Percentiles rank a stretch among this genome's conserved stretches.
phyloP scores from a whole-genome alignment of 1,140 invertebrate genomes.

The Drosophila biarmipes region DNA sequence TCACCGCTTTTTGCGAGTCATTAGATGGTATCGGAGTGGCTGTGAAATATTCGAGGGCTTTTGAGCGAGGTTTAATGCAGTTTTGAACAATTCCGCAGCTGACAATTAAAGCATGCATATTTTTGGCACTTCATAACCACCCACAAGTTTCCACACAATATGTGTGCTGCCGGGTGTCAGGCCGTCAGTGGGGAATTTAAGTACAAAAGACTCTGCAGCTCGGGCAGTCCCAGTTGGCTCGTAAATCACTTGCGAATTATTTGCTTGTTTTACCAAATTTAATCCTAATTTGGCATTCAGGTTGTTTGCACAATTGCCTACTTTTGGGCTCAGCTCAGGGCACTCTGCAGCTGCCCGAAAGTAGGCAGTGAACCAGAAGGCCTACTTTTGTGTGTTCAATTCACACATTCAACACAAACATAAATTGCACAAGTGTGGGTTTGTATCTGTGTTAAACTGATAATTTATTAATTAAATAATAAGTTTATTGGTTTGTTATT shows the following conservation, averaged over 20 bases:
- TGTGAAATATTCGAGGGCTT: constrained; percentile 27
- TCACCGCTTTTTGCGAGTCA: constrained; percentile 59
- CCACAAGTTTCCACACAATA: constrained; percentile 25
- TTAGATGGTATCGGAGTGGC: constrained; percentile 70
- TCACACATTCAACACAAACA: too few relatives aligned
- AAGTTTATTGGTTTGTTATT: neutral
- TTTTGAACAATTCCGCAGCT: constrained; percentile 21
- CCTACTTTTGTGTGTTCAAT: constrained; percentile 5
- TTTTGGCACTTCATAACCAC: constrained; percentile 62
- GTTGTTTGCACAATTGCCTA: constrained; percentile 34
- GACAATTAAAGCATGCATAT: constrained; percentile 51
- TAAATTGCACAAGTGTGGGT: neutral
- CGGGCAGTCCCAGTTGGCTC: constrained; percentile 28
- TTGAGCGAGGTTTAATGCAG: constrained; percentile 25
- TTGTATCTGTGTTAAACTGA: neutral
- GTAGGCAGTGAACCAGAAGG: constrained; percentile 45
- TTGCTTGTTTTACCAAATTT: constrained; percentile 22
- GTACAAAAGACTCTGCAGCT: constrained; percentile 15
- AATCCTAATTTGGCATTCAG: constrained; percentile 46
- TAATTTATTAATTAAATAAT: neutral
- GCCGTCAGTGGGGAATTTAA: constrained; percentile 2
- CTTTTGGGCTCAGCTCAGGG: constrained; percentile 40
- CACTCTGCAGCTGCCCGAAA: constrained; percentile 36
- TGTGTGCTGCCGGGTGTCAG: neutral
- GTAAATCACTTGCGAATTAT: constrained; percentile 45